phyloP scores from a whole-genome alignment of 64 coral and sea anemone species.

The Actinia tenebrosa region DNA sequence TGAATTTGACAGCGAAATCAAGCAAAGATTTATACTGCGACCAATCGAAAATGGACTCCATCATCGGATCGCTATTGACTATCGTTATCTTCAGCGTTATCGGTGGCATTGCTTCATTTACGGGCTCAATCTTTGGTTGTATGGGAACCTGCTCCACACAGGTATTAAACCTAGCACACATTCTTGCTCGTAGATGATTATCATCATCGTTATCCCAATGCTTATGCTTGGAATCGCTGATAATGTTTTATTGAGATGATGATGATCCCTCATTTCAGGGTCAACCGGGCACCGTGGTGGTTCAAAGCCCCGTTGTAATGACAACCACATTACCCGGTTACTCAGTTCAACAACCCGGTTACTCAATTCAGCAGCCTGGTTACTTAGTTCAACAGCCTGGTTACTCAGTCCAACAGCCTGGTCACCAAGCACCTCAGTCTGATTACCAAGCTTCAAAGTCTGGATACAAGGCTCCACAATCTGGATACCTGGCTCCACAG shows the following conservation, averaged over 20 bases:
- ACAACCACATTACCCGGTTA: not conserved
- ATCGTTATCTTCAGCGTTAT: not conserved
- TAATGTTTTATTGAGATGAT: not conserved
- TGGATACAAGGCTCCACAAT: not conserved
- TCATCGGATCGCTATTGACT: not conserved
- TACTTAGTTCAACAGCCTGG: not conserved
- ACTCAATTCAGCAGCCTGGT: not conserved
- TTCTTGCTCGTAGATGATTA: not conserved
- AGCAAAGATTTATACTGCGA: not conserved
- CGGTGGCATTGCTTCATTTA: not conserved
- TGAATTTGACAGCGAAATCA: not conserved
- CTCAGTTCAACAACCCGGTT: not conserved
- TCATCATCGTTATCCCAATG: too few relatives aligned
- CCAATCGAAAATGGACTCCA: not conserved
- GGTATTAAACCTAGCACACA: not conserved
- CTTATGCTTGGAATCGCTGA: too few relatives aligned
- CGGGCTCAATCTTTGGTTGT: not conserved
- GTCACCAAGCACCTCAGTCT: not conserved
- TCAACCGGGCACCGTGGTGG: not conserved
- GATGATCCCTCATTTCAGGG: not conserved
- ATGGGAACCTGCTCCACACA: not conserved
- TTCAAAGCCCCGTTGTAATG: not conserved
- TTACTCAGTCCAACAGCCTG: not conserved
- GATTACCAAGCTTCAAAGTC: not conserved
- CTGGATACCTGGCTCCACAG: not conserved